Conservation (phyloP, 2,113 vertebrate genomes). For the Corythoichthys intestinalis region DNA sequence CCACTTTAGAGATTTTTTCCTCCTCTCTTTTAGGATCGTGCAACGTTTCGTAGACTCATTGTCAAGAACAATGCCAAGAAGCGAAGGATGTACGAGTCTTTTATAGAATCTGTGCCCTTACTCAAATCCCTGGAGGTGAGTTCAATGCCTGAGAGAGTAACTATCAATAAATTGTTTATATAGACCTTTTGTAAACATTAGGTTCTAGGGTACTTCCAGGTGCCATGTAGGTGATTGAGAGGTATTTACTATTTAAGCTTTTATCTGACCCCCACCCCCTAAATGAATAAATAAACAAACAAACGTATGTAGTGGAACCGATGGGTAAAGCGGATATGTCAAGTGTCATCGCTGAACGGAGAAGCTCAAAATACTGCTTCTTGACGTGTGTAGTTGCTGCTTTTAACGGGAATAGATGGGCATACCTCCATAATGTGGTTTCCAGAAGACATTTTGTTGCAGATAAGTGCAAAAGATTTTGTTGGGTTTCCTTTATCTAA, state of each 20-base stretch:
- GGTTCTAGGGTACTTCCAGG: not conserved
- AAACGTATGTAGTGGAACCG: too few relatives aligned
- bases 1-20: not conserved
- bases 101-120: conserved; percentile 94
- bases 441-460: too few relatives aligned
- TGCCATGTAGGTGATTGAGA: not conserved
- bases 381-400: too few relatives aligned
- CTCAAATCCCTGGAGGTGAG: conserved; percentile 96
- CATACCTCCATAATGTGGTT: too few relatives aligned
- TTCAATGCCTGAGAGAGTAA: conserved; percentile 3
- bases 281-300: too few relatives aligned
- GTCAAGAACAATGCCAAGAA: conserved; percentile 97
- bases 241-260: not conserved
- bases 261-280: not conserved
- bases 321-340: too few relatives aligned
- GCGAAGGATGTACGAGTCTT: conserved; percentile 88
- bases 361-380: too few relatives aligned
- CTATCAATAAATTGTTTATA: not conserved
- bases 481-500: too few relatives aligned
- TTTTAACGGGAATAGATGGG: too few relatives aligned
- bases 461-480: too few relatives aligned
- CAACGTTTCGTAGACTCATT: conserved; percentile 96
- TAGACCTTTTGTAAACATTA: not conserved
- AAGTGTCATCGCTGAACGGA: too few relatives aligned
- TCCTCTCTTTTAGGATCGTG: conserved; percentile 78